A percentile compares a stretch with the other conserved stretches of the same genome.
phyloP scores from a whole-genome alignment of 2,797 vertebrate genomes.

The Melanotaenia parkinsoni region DNA sequence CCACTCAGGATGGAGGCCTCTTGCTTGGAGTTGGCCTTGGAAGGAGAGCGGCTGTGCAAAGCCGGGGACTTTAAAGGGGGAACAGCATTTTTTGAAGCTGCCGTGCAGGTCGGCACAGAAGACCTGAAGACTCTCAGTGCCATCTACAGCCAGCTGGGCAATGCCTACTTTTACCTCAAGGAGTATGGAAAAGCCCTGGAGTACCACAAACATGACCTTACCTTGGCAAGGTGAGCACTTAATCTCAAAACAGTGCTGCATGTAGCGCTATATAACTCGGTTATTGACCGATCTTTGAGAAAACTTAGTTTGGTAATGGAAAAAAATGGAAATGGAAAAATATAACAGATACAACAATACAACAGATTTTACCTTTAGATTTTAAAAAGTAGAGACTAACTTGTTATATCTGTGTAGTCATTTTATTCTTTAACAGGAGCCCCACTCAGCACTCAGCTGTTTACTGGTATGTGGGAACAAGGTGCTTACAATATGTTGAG shows the following conservation, averaged over 20 bases:
- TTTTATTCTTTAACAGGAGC: background rate
- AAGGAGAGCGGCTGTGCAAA: constrained; percentile 96
- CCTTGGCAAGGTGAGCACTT: constrained; percentile 89
- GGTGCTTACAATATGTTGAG: background rate
- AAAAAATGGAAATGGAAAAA: no score
- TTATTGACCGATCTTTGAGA: background rate
- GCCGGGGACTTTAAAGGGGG: constrained; percentile 94
- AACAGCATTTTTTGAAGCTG: constrained; percentile 93
- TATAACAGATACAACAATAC: no score
- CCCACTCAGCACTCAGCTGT: background rate
- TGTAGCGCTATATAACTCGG: background rate
- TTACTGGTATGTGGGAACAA: background rate
- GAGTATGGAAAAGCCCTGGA: constrained; percentile 94
- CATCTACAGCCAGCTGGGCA: constrained; percentile 98
- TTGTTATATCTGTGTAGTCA: background rate
- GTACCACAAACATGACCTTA: constrained; percentile 95
- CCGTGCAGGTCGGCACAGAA: constrained; percentile 95
- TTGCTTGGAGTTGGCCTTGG: constrained; percentile 94
- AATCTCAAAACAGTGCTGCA: background rate
- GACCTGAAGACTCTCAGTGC: constrained; percentile 98
- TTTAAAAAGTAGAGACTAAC: background rate
- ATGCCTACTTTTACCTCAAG: constrained; percentile 98
- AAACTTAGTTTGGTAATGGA: background rate
- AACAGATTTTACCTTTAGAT: no score
- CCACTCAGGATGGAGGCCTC: constrained; percentile 94